These are phyloP conservation scores for Okamejei kenojei DNA, from an alignment of 2,797 vertebrate genomes.

Conservation along the genomic window DNA sequence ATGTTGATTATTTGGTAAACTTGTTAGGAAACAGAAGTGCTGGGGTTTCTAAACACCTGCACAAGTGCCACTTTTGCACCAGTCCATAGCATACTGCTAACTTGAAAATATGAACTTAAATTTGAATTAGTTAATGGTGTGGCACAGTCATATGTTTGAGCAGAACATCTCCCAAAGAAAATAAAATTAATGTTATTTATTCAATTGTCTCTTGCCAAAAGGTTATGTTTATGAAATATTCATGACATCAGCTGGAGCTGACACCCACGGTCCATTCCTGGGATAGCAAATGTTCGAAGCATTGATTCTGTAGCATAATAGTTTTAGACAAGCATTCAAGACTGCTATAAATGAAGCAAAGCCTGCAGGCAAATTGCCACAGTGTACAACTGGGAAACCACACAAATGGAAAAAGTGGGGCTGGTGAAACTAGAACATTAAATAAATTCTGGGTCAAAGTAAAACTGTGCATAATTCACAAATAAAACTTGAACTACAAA, in stretches of 20 bases:
- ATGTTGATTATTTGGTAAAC: background rate
- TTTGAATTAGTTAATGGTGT: background rate
- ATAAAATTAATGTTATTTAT: conserved; percentile 18
- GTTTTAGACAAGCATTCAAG: conserved; percentile 18
- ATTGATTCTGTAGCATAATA: background rate
- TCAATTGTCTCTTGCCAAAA: conserved; percentile 9
- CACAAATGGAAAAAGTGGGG: background rate
- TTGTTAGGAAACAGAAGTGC: background rate
- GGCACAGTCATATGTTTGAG: background rate
- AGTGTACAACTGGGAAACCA: background rate
- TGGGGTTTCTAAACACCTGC: background rate
- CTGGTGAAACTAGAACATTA: background rate
- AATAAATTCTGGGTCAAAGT: background rate
- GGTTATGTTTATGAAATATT: background rate
- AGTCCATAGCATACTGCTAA: background rate
- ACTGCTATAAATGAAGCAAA: background rate
- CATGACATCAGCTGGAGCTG: conserved; percentile 13
- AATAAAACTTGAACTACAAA: no score
- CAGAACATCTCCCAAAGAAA: background rate
- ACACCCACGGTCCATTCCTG: background rate
- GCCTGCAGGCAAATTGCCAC: background rate
- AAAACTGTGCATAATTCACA: background rate
- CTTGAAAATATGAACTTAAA: background rate
- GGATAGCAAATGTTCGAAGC: background rate
- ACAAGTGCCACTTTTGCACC: background rate